Evolutionary conservation across 1,140 invertebrate genomes (phyloP).

Genomic region (Limonius californicus): DNA sequence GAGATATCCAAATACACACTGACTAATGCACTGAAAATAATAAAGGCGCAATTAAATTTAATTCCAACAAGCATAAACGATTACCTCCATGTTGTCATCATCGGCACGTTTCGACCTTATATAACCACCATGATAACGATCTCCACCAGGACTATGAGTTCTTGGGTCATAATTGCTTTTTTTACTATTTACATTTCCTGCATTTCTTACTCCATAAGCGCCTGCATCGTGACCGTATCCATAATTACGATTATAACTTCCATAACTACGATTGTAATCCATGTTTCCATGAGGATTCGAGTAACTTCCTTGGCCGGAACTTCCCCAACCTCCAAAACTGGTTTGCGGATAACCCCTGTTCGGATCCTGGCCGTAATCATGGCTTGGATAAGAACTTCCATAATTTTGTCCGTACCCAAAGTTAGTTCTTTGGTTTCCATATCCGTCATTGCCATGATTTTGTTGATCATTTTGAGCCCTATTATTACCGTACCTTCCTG

Average conservation of each 20-base stretch:
- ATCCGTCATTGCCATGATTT: not conserved
- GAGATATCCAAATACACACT: slow-evolving; percentile 38
- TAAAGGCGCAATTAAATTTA: slow-evolving; percentile 17
- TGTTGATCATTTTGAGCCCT: not conserved
- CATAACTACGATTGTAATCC: slow-evolving; percentile 2
- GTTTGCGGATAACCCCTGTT: not conserved
- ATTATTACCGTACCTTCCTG: not conserved
- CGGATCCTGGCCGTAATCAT: too few relatives aligned
- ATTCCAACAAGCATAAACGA: slow-evolving; percentile 6
- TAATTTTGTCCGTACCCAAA: too few relatives aligned
- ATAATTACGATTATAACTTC: not conserved
- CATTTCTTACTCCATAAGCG: too few relatives aligned
- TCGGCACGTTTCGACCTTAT: not conserved
- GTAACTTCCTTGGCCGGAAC: not conserved
- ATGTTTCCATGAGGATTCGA: not conserved
- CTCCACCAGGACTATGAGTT: slow-evolving; percentile 3
- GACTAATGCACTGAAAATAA: slow-evolving; percentile 34
- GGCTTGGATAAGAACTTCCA: too few relatives aligned
- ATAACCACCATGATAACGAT: slow-evolving; percentile 11
- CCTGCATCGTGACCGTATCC: too few relatives aligned
- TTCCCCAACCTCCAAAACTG: not conserved
- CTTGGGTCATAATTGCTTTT: not conserved
- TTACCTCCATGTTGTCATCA: not conserved
- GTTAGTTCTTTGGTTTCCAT: not conserved
- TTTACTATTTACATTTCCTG: slow-evolving; percentile 5